Evolutionary conservation across 2,113 vertebrate species (phyloP), one percentile per base, ranked within the genome.

Genomic region (Aegithalos caudatus): DNA sequence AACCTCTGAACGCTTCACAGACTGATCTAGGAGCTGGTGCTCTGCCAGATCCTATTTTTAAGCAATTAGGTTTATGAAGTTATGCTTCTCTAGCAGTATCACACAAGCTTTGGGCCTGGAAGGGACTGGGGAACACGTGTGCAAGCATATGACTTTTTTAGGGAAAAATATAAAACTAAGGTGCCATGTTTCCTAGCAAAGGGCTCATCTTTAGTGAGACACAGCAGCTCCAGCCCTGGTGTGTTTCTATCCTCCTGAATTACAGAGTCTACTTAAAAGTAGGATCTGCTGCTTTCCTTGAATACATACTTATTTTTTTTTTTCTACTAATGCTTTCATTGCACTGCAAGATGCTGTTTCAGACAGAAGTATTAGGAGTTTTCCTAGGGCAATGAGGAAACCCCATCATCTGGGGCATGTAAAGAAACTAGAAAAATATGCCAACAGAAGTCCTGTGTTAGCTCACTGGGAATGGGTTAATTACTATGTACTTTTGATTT

Each of bases 31-130:
- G 74, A 93, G 38, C 79, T 94, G 91, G 82, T 88, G 61, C 83
- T 81, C 86, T 94, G 95, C 92, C 88, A 81, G 54, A 51, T 81
- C 48, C 83, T 88, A 84, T 93, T 94, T 94, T 94, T 91, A 88
- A 92, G 88, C 80, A 90, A 73, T 87, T 92, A 45, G 65, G 20
- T 94, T 94, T 29, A 66, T 60, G 76, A 84, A 91, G 81, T 61
- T 66, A 12, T 12, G 40, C 48, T 92, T 93, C 69, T 72, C 65
- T 72, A 48, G 57, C 73, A 38, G 5, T 38, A 48, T 23, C 57
- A 60, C 72, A 70, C 38, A n/a, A 38, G 67, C 2, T 0, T 8
- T 48, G 72, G 74, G 74, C 45, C 66, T 88, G 76, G 53, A 64
- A 51, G 82, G 61, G 54, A 76, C 27, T 10, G 21, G 31, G 42